phyloP scores from a whole-genome alignment of 92 coral and sea anemone genomes.

The Palythoa grandis region DNA sequence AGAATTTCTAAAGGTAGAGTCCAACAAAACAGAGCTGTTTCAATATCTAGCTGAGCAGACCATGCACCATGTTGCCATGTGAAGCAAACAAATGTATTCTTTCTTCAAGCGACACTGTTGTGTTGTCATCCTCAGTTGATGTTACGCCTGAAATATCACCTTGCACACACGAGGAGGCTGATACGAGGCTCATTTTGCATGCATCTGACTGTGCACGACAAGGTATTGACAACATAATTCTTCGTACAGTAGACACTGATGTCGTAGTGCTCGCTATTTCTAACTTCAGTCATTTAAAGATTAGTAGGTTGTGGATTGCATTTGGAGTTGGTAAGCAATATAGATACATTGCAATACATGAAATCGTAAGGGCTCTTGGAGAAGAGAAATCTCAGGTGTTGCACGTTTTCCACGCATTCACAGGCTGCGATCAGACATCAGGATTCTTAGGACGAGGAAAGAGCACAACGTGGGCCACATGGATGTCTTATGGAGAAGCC shows the following conservation, averaged over 20 bases:
- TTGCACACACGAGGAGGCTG: constrained; percentile 38
- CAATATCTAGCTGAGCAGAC: constrained; percentile 26
- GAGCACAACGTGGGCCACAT: constrained; percentile 60
- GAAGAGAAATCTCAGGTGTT: constrained; percentile 56
- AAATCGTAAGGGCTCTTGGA: constrained; percentile 42
- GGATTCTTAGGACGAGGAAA: constrained; percentile 60
- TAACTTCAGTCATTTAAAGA: too few species aligned
- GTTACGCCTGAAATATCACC: constrained; percentile 24
- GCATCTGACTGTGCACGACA: neutral
- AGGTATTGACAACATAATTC: constrained; percentile 16
- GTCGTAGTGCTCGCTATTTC: constrained; percentile 58
- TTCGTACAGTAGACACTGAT: constrained; percentile 61
- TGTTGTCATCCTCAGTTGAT: too few species aligned
- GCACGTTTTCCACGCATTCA: constrained; percentile 64
- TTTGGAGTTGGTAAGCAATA: constrained; percentile 75
- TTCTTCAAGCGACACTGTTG: constrained; percentile 27
- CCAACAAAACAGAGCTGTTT: constrained; percentile 45
- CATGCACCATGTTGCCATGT: constrained; percentile 29
- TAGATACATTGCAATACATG: constrained; percentile 55
- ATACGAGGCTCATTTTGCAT: too few species aligned
- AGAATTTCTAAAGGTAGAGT: too few species aligned
- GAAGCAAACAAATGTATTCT: constrained; percentile 37
- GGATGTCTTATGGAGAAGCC: constrained; percentile 47
- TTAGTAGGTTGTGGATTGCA: constrained; percentile 65
- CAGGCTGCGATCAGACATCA: constrained; percentile 72